Evolutionary conservation across 1,140 invertebrate genomes (phyloP), one percentile per base, ranked within the genome.

Genomic region (Neodiprion pinetum): DNA sequence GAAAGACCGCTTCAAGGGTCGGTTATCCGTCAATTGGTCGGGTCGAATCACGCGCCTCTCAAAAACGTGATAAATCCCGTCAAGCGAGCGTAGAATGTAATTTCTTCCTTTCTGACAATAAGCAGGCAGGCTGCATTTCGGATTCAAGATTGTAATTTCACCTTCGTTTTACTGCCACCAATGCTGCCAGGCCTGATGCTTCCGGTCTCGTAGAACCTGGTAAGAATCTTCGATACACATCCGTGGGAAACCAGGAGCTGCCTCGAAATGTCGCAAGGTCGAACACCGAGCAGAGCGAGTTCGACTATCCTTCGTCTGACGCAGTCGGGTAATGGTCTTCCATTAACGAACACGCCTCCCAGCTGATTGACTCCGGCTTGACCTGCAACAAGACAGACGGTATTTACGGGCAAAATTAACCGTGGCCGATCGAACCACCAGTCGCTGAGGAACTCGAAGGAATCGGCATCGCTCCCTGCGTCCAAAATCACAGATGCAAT

Each of bases 211-310:
- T 98, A 98, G 89, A 98, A 99, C 75, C 98, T 91, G 4, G 97
- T 98, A 11, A 99, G 91, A 77, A 99, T 99, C 90, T 99, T 99
- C 11, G 96, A 98, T n/a, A 98, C 96, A 83, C 95, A 96, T 77
- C 98, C 98, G 85, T 99, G 97, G 0, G 97, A 98, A 9, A 99
- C 98, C 11, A 98, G 91, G 47, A 99, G 90, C 84, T 98, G 96
- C 67, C 97, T 89, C 7, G 96, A 98, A 85, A 99, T 99, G 88
- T 99, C 97, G 87, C 97, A 99, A 10, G 97, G 97, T 72, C 97
- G 90, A 0, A 98, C 96, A 8, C 95, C 95, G 84, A 97, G 92
- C 73, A 98, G 89, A 17, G 97, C 97, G 81, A 99, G 89, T 84
- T 99, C 96, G 0, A 99, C 97, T 80, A 99, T 99, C 76, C 96